Base-by-base conservation (phyloP, 92 coral and sea anemone genomes). In the Epizoanthus rinbou region DNA sequence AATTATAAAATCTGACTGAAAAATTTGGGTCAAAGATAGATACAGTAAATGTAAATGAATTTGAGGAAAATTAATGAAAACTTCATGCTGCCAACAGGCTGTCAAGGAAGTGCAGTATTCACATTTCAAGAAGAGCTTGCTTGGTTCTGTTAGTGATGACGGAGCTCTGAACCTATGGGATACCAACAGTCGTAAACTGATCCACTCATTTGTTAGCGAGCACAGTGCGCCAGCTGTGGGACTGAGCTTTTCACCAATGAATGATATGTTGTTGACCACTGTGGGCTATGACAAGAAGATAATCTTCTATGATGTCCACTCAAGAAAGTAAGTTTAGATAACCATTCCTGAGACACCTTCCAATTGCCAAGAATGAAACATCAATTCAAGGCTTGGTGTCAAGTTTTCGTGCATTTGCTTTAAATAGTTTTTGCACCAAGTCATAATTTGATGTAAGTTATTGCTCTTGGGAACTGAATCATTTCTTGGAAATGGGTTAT, bases 131-230 rank as follows among this genome's bases (percentile, higher is more conserved):
- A 96, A 93, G 85, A 91, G 96, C 76, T 69, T 96, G 33, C 89
- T 96, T 57, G 99, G 92, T 54, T 89, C 99, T 24, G 99, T 93
- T 22, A 94, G 99, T 90, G 99, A 96, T 73, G 99, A 96, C 85
- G 98, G 98, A 53, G 99, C 99, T 22, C 90, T 93, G 4, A 96
- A 96, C 75, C 66, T 96, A 86, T 96, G 99, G 99, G 99, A 96
- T 39, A 93, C 96, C 21, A 96, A 96, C 41, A 83, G 91, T 25
- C 91, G 92, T 54, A 96, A 96, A 74, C 74, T 93, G 10, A 74
- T 92, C 50, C 86, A 92, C 16, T 96, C 99, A 15, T 96, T 96
- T 67, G 88, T 92, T 53, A 91, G 88, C 85, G 95, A 96, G 57
- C 99, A 96, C 89, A 90, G 84, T 47, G 99, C 98, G 3, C 99